Conservation (phyloP, 2,888 invertebrate species). For the Julus scanicus region DNA sequence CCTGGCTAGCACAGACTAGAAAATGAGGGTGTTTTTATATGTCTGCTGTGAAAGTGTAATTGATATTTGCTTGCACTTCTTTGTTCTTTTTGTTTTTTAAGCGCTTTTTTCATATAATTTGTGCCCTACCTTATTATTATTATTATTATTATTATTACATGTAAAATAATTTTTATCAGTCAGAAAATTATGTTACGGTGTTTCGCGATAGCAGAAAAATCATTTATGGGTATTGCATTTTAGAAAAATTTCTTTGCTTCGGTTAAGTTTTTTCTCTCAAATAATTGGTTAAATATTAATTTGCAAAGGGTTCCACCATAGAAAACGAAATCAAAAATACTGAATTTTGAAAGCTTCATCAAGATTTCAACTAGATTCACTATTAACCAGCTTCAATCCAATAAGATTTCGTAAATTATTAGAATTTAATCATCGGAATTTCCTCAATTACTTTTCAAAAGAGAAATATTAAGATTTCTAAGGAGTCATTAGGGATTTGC, state of each 20-base stretch:
- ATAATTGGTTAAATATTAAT: neutral
- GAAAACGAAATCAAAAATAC: neutral
- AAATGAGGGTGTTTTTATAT: constrained; percentile 36
- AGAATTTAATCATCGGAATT: no score
- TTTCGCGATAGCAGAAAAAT: constrained; percentile 16
- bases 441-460: no score
- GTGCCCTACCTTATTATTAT: constrained; percentile 29
- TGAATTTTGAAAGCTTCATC: neutral
- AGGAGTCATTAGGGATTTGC: no score
- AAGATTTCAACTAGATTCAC: neutral
- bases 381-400: no score
- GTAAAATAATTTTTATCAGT: constrained; percentile 46
- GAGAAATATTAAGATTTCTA: no score
- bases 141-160: neutral
- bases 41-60: constrained; percentile 31
- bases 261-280: neutral
- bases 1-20: neutral
- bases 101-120: neutral
- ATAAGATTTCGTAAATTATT: neutral
- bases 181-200: constrained; percentile 32
- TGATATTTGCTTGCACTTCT: neutral
- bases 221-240: constrained; percentile 10
- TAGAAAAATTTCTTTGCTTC: neutral
- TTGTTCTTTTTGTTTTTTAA: constrained; percentile 9
- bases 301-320: neutral